These are phyloP conservation scores for Drosophila infuscata DNA, from an alignment of 2,888 invertebrate species.

Conservation along the genomic window DNA sequence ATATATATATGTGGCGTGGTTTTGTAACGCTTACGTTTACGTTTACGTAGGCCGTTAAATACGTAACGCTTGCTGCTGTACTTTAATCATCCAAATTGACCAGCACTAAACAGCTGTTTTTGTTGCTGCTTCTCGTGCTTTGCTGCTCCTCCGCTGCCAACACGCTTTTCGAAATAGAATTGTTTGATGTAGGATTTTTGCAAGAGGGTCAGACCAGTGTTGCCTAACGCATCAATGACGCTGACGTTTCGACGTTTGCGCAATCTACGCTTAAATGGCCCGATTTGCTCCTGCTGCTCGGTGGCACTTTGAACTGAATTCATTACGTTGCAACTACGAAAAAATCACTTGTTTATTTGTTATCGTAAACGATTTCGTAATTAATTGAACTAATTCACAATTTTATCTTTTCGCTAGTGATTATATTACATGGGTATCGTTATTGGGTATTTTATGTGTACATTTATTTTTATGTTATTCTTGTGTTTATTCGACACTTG, in stretches of 20 bases:
- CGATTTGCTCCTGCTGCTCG: conserved; percentile 66
- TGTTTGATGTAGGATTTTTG: conserved; percentile 82
- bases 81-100: conserved; percentile 74
- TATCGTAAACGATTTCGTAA: conserved; percentile 16
- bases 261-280: conserved; percentile 67
- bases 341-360: conserved; percentile 25
- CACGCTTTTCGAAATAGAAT: conserved; percentile 82
- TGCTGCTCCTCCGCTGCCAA: conserved; percentile 80
- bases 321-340: conserved; percentile 71
- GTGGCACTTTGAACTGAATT: conserved; percentile 75
- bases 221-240: background rate
- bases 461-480: background rate
- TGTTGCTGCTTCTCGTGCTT: background rate
- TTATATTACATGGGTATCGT: background rate
- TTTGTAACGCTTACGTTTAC: conserved; percentile 66
- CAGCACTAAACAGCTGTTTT: conserved; percentile 14
- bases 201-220: conserved; percentile 42
- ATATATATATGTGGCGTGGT: background rate
- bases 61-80: conserved; percentile 15
- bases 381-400: background rate
- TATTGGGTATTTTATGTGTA: background rate
- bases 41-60: conserved; percentile 24
- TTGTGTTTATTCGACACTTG: background rate
- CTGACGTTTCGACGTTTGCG: conserved; percentile 47
- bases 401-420: background rate